These are phyloP conservation scores for Nemoura dubitans DNA, from an alignment of 2,888 invertebrate genomes.

Conservation along the genomic window DNA sequence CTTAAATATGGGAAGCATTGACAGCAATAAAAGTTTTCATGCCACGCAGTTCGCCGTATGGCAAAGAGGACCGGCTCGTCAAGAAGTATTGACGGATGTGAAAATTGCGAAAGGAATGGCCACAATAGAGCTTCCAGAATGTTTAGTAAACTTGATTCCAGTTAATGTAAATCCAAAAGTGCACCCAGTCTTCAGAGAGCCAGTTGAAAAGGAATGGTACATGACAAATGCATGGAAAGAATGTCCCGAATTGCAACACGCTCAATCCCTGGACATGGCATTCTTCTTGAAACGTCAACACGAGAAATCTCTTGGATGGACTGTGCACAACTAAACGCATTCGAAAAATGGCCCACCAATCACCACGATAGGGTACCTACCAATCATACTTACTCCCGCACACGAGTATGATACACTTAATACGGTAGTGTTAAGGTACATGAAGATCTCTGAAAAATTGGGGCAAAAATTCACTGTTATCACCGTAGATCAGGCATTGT, in stretches of 20 bases:
- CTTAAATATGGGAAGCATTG: too few species aligned
- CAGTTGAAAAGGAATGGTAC: conserved; percentile 36
- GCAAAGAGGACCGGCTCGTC: conserved; percentile 31
- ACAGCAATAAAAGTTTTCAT: conserved; percentile 32
- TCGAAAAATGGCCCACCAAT: conserved; percentile 17
- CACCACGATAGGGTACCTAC: conserved; percentile 35
- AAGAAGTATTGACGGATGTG: conserved; percentile 28
- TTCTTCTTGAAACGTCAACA: too few species aligned
- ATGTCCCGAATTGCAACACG: conserved; percentile 18
- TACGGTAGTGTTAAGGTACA: too few species aligned
- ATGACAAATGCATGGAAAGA: conserved; percentile 29
- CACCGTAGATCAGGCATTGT: too few species aligned
- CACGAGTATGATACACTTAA: too few species aligned
- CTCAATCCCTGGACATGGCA: conserved; percentile 15
- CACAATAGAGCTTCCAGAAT: too few species aligned
- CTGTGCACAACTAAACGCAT: conserved; percentile 27
- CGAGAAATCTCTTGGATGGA: conserved; percentile 32
- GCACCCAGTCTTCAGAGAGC: conserved; percentile 31
- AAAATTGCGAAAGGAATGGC: conserved; percentile 28
- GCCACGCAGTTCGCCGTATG: conserved; percentile 31
- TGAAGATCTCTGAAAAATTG: too few species aligned
- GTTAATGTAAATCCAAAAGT: conserved; percentile 32
- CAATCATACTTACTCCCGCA: conserved; percentile 41
- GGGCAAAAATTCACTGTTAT: too few species aligned
- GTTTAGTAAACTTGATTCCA: conserved; percentile 31